Evolutionary conservation across 2,888 invertebrate genomes (phyloP).

Genomic region (Drosophila nigritarsus): DNA sequence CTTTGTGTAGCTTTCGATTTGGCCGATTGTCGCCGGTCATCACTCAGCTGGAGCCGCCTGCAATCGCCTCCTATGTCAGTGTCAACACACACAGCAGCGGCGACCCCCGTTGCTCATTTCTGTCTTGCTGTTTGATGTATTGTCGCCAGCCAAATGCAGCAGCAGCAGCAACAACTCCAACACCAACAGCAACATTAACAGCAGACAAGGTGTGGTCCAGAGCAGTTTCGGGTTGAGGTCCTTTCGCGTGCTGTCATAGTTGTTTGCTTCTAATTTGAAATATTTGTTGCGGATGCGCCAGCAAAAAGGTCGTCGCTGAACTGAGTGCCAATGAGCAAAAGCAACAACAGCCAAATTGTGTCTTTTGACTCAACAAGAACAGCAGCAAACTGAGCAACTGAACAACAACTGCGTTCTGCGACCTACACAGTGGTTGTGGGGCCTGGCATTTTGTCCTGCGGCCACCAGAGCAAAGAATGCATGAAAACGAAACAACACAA

Average conservation of each 20-base stretch:
- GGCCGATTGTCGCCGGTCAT: slow-evolving; percentile 77
- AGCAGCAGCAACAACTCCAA: slow-evolving; percentile 23
- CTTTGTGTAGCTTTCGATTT: slow-evolving; percentile 66
- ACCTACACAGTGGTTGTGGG: slow-evolving; percentile 43
- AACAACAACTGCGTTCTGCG: slow-evolving; percentile 35
- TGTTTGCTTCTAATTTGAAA: slow-evolving; percentile 71
- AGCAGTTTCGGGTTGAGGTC: slow-evolving; percentile 45
- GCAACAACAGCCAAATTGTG: slow-evolving; percentile 38
- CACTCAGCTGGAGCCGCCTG: slow-evolving; percentile 70
- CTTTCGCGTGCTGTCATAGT: slow-evolving; percentile 64
- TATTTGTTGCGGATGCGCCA: slow-evolving; percentile 64
- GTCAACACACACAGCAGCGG: slow-evolving; percentile 62
- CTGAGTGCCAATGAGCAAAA: slow-evolving; percentile 70
- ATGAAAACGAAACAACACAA: slow-evolving; percentile 28
- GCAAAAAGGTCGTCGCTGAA: slow-evolving; percentile 31
- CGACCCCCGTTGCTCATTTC: slow-evolving; percentile 69
- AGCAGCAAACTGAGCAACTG: slow-evolving; percentile 21
- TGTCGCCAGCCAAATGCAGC: slow-evolving; percentile 61
- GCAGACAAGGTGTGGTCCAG: slow-evolving; percentile 66
- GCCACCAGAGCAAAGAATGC: slow-evolving; percentile 70
- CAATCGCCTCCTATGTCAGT: slow-evolving; percentile 69
- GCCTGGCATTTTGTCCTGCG: slow-evolving; percentile 70
- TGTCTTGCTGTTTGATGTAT: slow-evolving; percentile 80
- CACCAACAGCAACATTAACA: slow-evolving; percentile 10
- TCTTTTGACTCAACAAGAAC: slow-evolving; percentile 60